Conservation (phyloP, 2,113 vertebrate species). For the Cyanoramphus novaezelandiae region DNA sequence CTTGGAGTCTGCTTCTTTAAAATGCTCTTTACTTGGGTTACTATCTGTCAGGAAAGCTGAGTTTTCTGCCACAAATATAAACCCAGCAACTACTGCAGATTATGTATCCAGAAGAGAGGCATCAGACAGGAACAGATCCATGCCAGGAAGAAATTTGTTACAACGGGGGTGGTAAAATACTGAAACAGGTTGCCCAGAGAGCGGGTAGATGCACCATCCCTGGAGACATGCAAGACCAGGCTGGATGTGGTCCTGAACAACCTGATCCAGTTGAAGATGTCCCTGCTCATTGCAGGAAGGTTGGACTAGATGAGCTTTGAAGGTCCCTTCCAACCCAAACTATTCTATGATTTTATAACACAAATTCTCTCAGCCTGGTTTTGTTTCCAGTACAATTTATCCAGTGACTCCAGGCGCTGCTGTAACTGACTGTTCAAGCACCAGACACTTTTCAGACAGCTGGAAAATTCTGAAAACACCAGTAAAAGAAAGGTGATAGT, state of each 20-base stretch:
- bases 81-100: background rate
- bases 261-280: background rate
- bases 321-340: background rate
- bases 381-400: background rate
- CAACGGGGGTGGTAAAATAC: background rate
- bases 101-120: background rate
- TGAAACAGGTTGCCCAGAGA: background rate
- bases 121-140: background rate
- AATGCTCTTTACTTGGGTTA: background rate
- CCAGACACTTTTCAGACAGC: background rate
- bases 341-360: background rate
- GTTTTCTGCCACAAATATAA: background rate
- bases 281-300: background rate
- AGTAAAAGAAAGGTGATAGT: background rate
- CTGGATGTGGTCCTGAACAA: background rate
- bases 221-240: background rate
- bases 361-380: background rate
- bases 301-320: background rate
- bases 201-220: background rate
- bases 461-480: background rate
- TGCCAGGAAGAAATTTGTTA: background rate
- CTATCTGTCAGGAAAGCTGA: background rate
- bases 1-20: background rate
- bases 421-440: background rate
- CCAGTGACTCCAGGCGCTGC: background rate